Evolutionary conservation across 2,113 vertebrate genomes (phyloP).

Genomic region (Tenrec ecaudatus): DNA sequence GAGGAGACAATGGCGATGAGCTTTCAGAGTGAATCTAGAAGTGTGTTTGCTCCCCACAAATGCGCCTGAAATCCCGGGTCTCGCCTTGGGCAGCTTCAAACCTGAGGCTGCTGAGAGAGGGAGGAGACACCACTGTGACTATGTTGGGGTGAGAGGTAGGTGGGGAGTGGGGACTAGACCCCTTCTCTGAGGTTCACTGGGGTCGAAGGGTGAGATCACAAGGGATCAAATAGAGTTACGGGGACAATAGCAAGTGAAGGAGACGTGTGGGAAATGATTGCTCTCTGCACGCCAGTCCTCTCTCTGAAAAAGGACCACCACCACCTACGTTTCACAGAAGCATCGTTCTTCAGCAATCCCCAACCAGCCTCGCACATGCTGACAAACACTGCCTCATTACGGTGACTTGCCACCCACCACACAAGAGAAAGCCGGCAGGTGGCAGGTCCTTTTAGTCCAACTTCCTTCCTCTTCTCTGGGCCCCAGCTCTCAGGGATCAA

Average conservation of each 20-base stretch:
- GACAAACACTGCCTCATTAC: neutral
- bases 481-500: neutral
- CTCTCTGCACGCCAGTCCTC: neutral
- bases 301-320: rapidly evolving
- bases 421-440: neutral
- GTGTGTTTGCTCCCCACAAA: neutral
- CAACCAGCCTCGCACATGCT: neutral
- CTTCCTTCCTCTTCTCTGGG: neutral
- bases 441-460: neutral
- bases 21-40: neutral
- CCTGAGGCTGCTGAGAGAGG: neutral
- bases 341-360: neutral
- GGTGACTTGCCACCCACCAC: neutral
- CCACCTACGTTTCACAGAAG: neutral
- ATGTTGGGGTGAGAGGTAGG: neutral
- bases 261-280: neutral
- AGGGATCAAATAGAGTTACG: neutral
- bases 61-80: neutral
- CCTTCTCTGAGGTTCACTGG: too few species aligned
- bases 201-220: neutral
- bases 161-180: neutral
- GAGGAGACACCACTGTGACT: neutral
- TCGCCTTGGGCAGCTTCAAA: neutral
- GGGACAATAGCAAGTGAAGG: neutral
- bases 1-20: neutral